These are phyloP conservation scores for Asarcornis scutulata DNA, from an alignment of 2,113 vertebrate species.

Conservation along the genomic window DNA sequence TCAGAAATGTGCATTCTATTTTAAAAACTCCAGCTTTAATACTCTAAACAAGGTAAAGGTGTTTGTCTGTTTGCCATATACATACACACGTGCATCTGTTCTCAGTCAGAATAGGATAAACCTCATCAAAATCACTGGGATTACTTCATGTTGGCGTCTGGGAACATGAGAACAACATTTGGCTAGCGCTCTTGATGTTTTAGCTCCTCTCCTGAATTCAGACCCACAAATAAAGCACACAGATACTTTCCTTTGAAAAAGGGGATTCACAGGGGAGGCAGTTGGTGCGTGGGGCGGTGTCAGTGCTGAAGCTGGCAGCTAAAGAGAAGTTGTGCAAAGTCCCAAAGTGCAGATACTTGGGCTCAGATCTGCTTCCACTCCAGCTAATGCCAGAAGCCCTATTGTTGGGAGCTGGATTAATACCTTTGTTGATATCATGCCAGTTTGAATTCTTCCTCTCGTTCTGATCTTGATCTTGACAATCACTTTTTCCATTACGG, in stretches of 20 bases:
- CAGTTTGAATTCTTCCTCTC: constrained; percentile 47
- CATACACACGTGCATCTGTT: background rate
- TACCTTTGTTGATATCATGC: constrained; percentile 10
- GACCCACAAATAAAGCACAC: background rate
- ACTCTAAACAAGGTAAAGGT: background rate
- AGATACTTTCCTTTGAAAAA: background rate
- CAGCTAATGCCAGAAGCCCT: background rate
- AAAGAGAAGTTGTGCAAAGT: background rate
- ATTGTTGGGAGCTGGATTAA: constrained; percentile 32
- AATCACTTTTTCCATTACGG: constrained; percentile 47
- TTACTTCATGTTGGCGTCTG: background rate
- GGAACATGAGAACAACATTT: background rate
- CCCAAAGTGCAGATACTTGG: background rate
- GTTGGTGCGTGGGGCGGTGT: fast-evolving
- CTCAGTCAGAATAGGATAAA: background rate
- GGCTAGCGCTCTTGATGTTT: background rate
- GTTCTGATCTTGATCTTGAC: constrained; percentile 11
- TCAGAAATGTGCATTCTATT: background rate
- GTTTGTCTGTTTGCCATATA: background rate
- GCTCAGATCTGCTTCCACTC: background rate
- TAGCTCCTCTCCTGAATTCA: background rate
- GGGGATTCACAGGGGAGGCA: background rate
- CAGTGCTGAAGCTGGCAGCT: background rate
- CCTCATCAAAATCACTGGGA: background rate
- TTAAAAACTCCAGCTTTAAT: background rate